Base-by-base conservation (phyloP, 2,888 invertebrate species). In the Crioceris asparagi region DNA sequence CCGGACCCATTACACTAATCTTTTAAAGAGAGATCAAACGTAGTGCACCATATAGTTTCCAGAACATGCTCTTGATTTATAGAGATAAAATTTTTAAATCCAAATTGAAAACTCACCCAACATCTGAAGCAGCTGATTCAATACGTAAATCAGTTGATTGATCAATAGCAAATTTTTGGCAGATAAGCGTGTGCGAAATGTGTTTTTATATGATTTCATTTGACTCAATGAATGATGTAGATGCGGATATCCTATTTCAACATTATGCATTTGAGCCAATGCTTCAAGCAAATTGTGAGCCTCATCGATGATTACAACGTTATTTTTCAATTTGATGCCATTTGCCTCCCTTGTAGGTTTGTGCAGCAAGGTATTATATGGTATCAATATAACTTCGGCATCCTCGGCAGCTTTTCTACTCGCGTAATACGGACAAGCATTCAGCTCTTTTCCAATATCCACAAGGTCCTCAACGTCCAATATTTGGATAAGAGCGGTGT, bases 201-300 rank as follows among this genome's bases (percentile, higher is more conserved):
- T 79, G 46, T 74, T 70, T 50, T 79, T 80, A 59, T 90, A 90
- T 32, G 73, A 74, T 32, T 71, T 65, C 10, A 90, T 59, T 54
- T 79, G 83, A 2, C 70, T 72, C 36, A 72, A 71, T 32, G 79
- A 74, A 32, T 74, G 66, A 11, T 71, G 61, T 34, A 87, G 55
- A 59, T 90, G 84, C 48, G 69, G 67, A 0, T 74, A 71, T 1
- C 69, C 74, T 10, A 94, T 67, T 26, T 82, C 79, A 1, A 79
- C 74, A 41, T 86, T 84, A 57, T 96, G 79, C 51, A 94, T 85
- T 54, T 80, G 81, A 43, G 83, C 81, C 47, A 97, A 76, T 0
- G 93, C 86, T 43, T 94, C 90, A 7, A 94, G 67, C 2, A 98
- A 71, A 61, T 97, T 98, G 54, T 98, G 98, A 0, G 97, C 97